Evolutionary conservation across 2,888 invertebrate genomes (phyloP).

Genomic region (Micoletzkya japonica): DNA sequence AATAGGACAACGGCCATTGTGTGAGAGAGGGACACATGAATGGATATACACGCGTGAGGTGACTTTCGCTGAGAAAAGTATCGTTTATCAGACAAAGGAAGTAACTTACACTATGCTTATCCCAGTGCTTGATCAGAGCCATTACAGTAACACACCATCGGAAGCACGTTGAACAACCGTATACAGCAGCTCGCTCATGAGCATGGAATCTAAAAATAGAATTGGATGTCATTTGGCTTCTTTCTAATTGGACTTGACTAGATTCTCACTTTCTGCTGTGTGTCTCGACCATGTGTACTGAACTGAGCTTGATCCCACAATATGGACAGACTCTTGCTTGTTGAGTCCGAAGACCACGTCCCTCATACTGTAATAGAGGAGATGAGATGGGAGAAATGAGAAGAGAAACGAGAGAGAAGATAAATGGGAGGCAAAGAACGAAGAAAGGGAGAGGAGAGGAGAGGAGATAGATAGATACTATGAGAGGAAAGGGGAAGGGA

Average conservation of each 20-base stretch:
- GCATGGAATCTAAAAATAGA: too few species aligned
- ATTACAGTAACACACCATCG: slow-evolving; percentile 8
- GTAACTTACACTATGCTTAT: slow-evolving; percentile 3
- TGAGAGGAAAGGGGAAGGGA: too few species aligned
- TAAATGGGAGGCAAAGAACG: too few species aligned
- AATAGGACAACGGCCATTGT: too few species aligned
- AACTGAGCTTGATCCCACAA: neutral
- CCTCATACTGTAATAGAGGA: neutral
- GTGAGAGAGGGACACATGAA: neutral
- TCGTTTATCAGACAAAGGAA: neutral
- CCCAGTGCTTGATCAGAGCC: slow-evolving; percentile 22
- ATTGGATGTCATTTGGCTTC: too few species aligned
- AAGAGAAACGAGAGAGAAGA: too few species aligned
- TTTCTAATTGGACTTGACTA: too few species aligned
- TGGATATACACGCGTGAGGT: neutral
- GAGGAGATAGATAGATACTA: too few species aligned
- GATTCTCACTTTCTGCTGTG: neutral
- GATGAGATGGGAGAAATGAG: too few species aligned
- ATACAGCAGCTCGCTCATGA: neutral
- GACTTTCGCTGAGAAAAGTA: neutral
- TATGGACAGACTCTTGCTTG: neutral
- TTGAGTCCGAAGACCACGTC: neutral
- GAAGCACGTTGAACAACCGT: slow-evolving; percentile 2
- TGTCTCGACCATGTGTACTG: slow-evolving; percentile 3
- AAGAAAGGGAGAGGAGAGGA: too few species aligned